Evolutionary conservation across 2,113 vertebrate genomes (phyloP), one percentile per base, ranked within the genome.

Genomic region (Pampusana beccarii): DNA sequence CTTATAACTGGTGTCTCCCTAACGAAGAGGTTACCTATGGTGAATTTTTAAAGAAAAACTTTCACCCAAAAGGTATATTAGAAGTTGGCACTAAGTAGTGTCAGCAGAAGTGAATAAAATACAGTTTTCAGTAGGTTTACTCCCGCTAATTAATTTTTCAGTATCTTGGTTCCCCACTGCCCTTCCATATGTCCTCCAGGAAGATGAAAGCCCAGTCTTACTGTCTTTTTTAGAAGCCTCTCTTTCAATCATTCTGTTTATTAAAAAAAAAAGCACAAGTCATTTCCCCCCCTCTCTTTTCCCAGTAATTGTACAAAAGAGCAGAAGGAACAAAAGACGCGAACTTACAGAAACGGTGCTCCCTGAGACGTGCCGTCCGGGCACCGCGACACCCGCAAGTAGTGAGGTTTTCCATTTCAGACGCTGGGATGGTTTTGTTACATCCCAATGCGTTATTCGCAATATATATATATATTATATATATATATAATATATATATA

Each of bases 401-500:
- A 6, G 20, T 0, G 0, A 10, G 4, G 20, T n/a, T 5, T 83
- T 40, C 61, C 51, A 25, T 62, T 24, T 38, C 21, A 34, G n/a
- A 7, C 5, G 5, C 17, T 14, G 65, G 38, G 34, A 23, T 81
- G 50, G 26, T 26, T 51, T 69, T 50, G 11, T 57, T 81, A 28
- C 33, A 36, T 28, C 33, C 46, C 2, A 17, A 13, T 40, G 40
- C 3, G 1, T 28, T 44, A 33, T 7, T 28, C 36, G 9, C 28
- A 18, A 9, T 13, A 3, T 3, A n/a, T n/a, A n/a, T n/a, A n/a
- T n/a, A n/a, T n/a, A n/a, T n/a, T n/a, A n/a, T n/a, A n/a, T n/a
- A n/a, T n/a, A n/a, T n/a, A n/a, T n/a, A n/a, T n/a, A n/a, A n/a
- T n/a, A n/a, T n/a, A n/a, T n/a, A n/a, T n/a, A n/a, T n/a, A n/a